Evolutionary conservation across 2,113 vertebrate species (phyloP), one percentile per base, ranked within the genome.

Genomic region (Phaethon lepturus): DNA sequence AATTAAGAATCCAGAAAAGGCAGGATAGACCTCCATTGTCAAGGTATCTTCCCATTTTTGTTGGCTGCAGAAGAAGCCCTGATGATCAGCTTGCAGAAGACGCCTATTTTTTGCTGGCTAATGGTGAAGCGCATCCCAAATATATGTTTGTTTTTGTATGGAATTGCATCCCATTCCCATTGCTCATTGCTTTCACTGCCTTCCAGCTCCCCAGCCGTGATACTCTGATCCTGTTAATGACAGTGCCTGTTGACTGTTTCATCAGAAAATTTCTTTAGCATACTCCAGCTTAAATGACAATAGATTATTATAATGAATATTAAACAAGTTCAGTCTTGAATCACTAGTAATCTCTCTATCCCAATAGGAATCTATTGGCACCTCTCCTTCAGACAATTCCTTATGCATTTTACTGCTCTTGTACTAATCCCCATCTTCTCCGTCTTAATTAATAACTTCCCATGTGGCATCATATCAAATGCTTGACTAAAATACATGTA

Each of bases 401-500:
- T 80, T 45, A 40, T 1, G 10, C 68, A 67, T 95, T 94, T 93
- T 89, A 86, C 86, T 95, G 60, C 80, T 93, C 89, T 93, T 83
- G 35, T 76, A 76, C 71, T 94, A 96, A 97, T 92, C 58, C 81
- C 23, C 95, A 83, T 90, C 90, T 97, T 94, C 74, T 88, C 74
- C 28, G 64, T 94, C 82, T 94, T 96, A 95, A 96, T 96, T 83
- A 95, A 93, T 94, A 94, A 96, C 82, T 96, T 96, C 90, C 95
- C 95, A 94, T 91, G 92, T 87, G 85, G 92, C 78, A 68, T 73
- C 81, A 58, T 91, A 94, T 94, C 87, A 95, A 94, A 93, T 90
- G 73, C 73, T 91, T 91, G 73, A 95, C 62, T 90, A 91, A 94
- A 93, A 94, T 90, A 90, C 81, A 90, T 62, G 55, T 8, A 90